Percentiles rank a stretch among this genome's conserved stretches.
These are phyloP conservation scores for Sphaerophoria taeniata DNA, from an alignment of 2,888 invertebrate genomes.

Conservation along the genomic window DNA sequence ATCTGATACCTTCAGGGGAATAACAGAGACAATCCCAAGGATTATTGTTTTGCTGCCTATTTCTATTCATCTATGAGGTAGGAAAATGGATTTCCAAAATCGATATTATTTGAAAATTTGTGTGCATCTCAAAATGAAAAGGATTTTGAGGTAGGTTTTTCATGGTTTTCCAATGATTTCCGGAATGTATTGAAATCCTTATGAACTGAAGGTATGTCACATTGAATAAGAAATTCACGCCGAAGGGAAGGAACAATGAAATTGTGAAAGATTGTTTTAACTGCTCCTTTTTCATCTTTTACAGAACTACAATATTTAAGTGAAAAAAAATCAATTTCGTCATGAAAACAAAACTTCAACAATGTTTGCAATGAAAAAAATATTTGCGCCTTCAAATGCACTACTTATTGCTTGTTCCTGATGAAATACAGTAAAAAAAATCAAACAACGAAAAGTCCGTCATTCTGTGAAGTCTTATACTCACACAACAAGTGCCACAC, in stretches of 20 bases:
- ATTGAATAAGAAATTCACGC: not conserved
- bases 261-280: not conserved
- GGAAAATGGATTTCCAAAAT: not conserved
- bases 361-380: not conserved
- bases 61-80: not conserved
- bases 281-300: constrained; percentile 5
- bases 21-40: not conserved
- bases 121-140: too few relatives aligned
- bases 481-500: constrained; percentile 50
- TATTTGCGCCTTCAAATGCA: not conserved
- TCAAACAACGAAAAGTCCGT: constrained; percentile 12
- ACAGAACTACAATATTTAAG: not conserved
- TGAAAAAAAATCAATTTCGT: not conserved
- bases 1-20: not conserved
- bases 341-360: constrained; percentile 1
- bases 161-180: not conserved
- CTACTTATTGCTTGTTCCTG: constrained; percentile 21
- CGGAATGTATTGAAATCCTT: not conserved
- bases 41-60: too few relatives aligned
- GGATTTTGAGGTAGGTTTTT: not conserved
- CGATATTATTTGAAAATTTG: not conserved
- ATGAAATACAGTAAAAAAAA: constrained; percentile 25
- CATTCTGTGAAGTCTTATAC: constrained; percentile 28
- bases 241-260: not conserved
- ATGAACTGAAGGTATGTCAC: not conserved